Base-by-base conservation (phyloP, 2,113 vertebrate species). In the Stictonetta naevosa region DNA sequence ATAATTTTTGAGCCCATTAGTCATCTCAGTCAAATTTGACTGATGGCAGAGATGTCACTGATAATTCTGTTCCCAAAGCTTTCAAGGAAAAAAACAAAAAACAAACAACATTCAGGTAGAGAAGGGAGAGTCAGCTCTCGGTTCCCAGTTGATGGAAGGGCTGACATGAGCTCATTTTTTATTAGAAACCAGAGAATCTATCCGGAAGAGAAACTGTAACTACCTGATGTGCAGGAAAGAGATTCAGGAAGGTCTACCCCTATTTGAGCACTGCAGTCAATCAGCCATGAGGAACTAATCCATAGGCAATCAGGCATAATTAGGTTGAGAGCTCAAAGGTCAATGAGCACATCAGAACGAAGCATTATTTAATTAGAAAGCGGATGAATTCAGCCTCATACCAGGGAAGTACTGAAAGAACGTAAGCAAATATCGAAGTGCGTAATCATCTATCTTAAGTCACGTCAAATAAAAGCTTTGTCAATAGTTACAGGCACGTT, bases 401-500 rank as follows among this genome's bases (percentile, higher is more conserved):
- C 58, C 77, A 95, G 46, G 58, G 36, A 86, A 75, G 21, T 60
- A 68, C 0, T 79, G 84, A 82, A 63, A 84, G 86, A 95, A 92
- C 90, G 34, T 96, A 58, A 90, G 86, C 86, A 96, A 96, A 97
- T 72, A 97, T 1, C 40, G 53, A 91, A 92, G 72, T 93, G 84
- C 83, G 89, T 95, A 96, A 95, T 83, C 92, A 46, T 56, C 90
- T 92, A 1, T 71, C 69, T 64, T 72, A 62, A 92, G 66, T 90
- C 72, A 91, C 20, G 36, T 83, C 76, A 96, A 83, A 90, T 50
- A 83, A 94, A 90, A 86, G 53, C 92, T 96, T 77, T 95, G 95
- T 93, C 93, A 97, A 94, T 95, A 96, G 96, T 97, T 96, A 96
- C 93, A n/a, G 78, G 36, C 68, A 93, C 1, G 0, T 71, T 77